A percentile compares a stretch with the other conserved stretches of the same genome.
These are phyloP conservation scores for Gnatocerus cornutus DNA, from an alignment of 2,888 invertebrate genomes.

Conservation along the genomic window DNA sequence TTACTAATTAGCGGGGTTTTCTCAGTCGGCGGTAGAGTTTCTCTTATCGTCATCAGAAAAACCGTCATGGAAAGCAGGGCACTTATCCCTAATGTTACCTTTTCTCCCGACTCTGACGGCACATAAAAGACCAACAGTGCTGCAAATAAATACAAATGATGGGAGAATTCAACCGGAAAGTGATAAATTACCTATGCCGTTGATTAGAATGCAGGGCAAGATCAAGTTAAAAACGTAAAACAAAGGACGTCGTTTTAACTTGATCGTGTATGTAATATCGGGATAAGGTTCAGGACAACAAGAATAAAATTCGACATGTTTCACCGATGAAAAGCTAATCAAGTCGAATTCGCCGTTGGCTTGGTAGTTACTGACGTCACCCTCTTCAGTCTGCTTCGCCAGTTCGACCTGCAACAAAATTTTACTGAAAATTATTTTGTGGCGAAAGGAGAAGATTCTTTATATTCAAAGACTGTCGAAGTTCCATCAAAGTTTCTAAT, in stretches of 20 bases:
- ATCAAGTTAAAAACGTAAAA: slow-evolving; percentile 91
- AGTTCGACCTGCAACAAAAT: slow-evolving; percentile 77
- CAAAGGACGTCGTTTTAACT: slow-evolving; percentile 83
- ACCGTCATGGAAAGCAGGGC: slow-evolving; percentile 92
- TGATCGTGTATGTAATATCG: slow-evolving; percentile 87
- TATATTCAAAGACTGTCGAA: not conserved
- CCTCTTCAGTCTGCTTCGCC: slow-evolving; percentile 84
- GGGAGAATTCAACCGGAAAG: slow-evolving; percentile 2
- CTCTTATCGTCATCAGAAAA: slow-evolving; percentile 90
- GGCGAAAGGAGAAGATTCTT: not conserved
- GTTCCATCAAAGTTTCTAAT: not conserved
- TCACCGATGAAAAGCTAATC: slow-evolving; percentile 82
- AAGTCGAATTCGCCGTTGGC: slow-evolving; percentile 94
- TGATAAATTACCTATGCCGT: slow-evolving; percentile 79
- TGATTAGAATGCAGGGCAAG: slow-evolving; percentile 88
- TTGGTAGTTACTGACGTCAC: slow-evolving; percentile 91
- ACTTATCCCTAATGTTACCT: slow-evolving; percentile 89
- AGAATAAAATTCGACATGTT: slow-evolving; percentile 84
- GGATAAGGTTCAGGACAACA: slow-evolving; percentile 90
- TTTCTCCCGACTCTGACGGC: slow-evolving; percentile 90
- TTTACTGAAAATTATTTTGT: not conserved
- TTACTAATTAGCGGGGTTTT: slow-evolving; percentile 91
- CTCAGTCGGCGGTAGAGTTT: slow-evolving; percentile 89
- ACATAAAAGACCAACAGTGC: slow-evolving; percentile 91
- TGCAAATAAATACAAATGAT: slow-evolving; percentile 63